Evolutionary conservation across 2,797 vertebrate species (phyloP).

Genomic region (Toxotes lorentzi): DNA sequence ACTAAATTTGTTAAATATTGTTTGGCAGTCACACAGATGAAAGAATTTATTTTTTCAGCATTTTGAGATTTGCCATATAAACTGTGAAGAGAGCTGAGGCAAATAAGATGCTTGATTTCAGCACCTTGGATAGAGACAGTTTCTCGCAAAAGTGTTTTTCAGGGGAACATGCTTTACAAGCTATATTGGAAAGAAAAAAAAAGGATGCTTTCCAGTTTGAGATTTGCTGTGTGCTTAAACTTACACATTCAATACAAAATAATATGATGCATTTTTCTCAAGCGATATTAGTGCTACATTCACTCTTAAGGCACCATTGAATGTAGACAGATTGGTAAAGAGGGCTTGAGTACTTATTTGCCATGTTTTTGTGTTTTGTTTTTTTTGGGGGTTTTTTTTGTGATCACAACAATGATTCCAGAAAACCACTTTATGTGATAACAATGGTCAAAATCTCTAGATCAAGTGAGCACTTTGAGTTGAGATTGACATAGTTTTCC

Average conservation of each 20-base stretch:
- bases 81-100: conserved; percentile 18
- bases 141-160: conserved; percentile 18
- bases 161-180: neutral
- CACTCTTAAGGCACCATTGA: neutral
- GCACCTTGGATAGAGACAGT: conserved; percentile 34
- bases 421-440: neutral
- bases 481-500: neutral
- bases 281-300: neutral
- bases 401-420: neutral
- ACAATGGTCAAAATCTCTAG: neutral
- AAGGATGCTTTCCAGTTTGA: neutral
- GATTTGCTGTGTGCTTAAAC: neutral
- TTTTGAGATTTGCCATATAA: conserved; percentile 20
- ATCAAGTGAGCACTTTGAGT: neutral
- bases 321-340: neutral
- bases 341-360: neutral
- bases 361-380: neutral
- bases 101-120: conserved; percentile 34
- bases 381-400: neutral
- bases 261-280: neutral
- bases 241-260: neutral
- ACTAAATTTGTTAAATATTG: neutral
- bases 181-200: neutral
- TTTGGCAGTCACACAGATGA: neutral
- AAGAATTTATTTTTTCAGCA: neutral